Percentiles rank a stretch among this genome's conserved stretches.
Conservation (phyloP, 2,113 vertebrate genomes). For the Onychostruthus taczanowskii region DNA sequence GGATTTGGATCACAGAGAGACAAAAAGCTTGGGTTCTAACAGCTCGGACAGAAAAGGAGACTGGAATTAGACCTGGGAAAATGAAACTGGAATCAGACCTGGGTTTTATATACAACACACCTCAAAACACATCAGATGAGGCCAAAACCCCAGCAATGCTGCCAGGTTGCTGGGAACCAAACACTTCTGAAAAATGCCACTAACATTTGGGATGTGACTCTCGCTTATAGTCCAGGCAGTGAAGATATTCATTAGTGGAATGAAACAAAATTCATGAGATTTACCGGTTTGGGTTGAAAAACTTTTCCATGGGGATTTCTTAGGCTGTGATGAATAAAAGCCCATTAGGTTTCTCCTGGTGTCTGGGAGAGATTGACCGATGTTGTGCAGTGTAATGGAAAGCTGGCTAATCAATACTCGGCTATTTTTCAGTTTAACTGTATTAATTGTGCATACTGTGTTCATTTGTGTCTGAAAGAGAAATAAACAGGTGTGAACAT, state of each 20-base stretch:
- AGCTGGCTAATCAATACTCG: constrained; percentile 45
- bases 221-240: neutral
- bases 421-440: constrained; percentile 31
- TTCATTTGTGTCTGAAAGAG: constrained; percentile 33
- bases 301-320: neutral
- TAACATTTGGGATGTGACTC: neutral
- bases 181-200: neutral
- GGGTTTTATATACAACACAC: neutral
- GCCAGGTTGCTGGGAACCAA: neutral
- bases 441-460: constrained; percentile 33
- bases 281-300: neutral
- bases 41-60: neutral
- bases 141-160: neutral
- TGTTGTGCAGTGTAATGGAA: constrained; percentile 27
- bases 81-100: neutral
- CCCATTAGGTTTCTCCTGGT: neutral
- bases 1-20: neutral
- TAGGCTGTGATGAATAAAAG: neutral
- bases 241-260: neutral
- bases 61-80: neutral
- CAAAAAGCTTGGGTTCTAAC: neutral
- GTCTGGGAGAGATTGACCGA: constrained; percentile 8
- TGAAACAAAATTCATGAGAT: neutral
- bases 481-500: constrained; percentile 56
- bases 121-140: neutral